Conservation (phyloP, 1,140 invertebrate genomes). For the Bactericera cockerelli region DNA sequence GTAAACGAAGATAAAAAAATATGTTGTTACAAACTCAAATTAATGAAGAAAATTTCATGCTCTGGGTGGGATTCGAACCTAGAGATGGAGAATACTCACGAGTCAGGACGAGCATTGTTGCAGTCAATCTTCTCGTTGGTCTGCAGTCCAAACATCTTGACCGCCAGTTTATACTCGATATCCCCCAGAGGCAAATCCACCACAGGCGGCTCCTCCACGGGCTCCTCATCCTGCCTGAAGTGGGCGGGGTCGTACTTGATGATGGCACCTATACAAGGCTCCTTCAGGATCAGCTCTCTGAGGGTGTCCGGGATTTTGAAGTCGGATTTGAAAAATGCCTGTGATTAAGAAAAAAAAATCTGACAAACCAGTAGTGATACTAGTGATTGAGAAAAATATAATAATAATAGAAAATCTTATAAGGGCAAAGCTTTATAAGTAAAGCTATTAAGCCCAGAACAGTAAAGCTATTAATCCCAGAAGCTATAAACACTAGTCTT, state of each 20-base stretch:
- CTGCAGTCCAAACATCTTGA: neutral
- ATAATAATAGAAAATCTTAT: no score
- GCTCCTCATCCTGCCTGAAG: neutral
- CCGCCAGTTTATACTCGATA: neutral
- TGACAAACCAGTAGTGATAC: no score
- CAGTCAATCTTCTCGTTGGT: neutral
- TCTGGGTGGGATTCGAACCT: no score
- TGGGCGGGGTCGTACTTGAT: neutral
- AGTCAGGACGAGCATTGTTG: neutral
- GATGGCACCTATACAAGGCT: neutral
- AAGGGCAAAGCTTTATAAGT: no score
- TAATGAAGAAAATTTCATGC: no score
- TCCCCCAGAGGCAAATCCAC: neutral
- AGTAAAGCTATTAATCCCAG: no score
- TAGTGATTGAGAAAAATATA: no score
- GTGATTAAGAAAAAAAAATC: neutral
- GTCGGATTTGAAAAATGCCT: conserved; percentile 6
- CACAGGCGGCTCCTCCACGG: neutral
- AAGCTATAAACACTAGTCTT: no score
- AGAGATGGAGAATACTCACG: no score
- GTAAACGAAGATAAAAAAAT: no score
- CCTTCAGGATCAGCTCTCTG: neutral
- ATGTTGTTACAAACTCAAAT: no score
- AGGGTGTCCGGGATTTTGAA: conserved; percentile 1
- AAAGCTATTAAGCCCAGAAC: no score